Evolutionary conservation across 2,797 vertebrate species (phyloP).

Genomic region (Karalla daura): DNA sequence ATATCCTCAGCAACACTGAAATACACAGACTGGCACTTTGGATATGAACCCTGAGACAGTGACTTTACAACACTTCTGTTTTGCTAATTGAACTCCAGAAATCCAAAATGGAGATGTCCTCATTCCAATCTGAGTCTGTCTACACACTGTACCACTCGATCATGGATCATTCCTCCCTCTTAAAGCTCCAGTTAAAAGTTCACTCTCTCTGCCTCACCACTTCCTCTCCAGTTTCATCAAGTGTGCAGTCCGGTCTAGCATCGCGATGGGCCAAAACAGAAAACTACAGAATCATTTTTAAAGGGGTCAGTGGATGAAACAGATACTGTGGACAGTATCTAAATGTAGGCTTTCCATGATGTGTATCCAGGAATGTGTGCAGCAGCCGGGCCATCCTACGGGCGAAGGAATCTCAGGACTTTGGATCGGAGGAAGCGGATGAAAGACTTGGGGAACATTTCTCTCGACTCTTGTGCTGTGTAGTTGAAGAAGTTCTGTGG

Average conservation of each 20-base stretch:
- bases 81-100: constrained; percentile 32
- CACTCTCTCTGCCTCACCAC: constrained; percentile 17
- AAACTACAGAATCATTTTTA: constrained; percentile 44
- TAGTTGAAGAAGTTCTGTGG: constrained; percentile 99
- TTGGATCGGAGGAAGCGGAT: constrained; percentile 96
- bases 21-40: constrained; percentile 38
- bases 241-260: constrained; percentile 33
- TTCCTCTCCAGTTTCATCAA: constrained; percentile 31
- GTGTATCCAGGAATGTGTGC: constrained; percentile 21
- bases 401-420: constrained; percentile 96
- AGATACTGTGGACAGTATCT: constrained; percentile 46
- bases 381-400: constrained; percentile 78
- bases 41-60: constrained; percentile 37
- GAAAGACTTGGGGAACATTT: constrained; percentile 99
- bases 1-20: constrained; percentile 40
- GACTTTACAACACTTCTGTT: constrained; percentile 32
- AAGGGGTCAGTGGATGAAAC: constrained; percentile 42
- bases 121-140: constrained; percentile 23
- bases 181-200: constrained; percentile 50
- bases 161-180: constrained; percentile 21
- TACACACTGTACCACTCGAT: neutral
- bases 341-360: constrained; percentile 35
- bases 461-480: constrained; percentile 96
- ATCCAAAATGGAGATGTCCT: constrained; percentile 28
- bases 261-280: constrained; percentile 35